phyloP scores from a whole-genome alignment of 2,797 vertebrate species.

The Labroides dimidiatus region DNA sequence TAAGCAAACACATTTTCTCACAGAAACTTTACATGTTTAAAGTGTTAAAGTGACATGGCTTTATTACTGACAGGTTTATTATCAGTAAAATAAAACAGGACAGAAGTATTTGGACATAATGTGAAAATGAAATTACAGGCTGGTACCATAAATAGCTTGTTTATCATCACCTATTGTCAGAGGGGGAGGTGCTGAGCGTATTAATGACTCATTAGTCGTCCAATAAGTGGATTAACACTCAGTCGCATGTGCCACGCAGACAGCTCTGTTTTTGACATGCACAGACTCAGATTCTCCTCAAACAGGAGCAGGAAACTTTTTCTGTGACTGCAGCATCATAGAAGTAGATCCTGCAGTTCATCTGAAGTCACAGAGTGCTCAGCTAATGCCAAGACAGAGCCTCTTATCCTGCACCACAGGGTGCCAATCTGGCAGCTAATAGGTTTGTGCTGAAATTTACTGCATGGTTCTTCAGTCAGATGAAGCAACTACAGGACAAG shows the following conservation, averaged over 20 bases:
- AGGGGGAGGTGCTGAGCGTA: slow-evolving; percentile 18
- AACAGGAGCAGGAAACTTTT: neutral
- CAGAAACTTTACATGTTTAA: neutral
- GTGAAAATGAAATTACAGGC: slow-evolving; percentile 2
- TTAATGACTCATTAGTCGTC: slow-evolving; percentile 40
- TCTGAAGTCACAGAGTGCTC: slow-evolving; percentile 18
- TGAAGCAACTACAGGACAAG: too few species aligned
- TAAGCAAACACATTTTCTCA: neutral
- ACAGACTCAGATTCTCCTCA: neutral
- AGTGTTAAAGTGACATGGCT: too few species aligned
- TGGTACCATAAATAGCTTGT: neutral
- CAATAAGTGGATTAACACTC: slow-evolving; percentile 54
- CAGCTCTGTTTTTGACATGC: neutral
- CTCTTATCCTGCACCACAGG: slow-evolving; percentile 64
- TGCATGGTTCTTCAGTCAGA: neutral
- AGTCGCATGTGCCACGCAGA: neutral
- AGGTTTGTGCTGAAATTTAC: slow-evolving; percentile 2
- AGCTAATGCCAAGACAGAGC: slow-evolving; percentile 41
- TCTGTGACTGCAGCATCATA: neutral
- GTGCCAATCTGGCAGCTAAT: slow-evolving; percentile 50
- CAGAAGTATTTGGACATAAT: neutral
- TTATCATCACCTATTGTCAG: neutral
- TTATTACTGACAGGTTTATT: too few species aligned
- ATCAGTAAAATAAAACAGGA: neutral
- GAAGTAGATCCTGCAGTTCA: neutral